A percentile compares a stretch with the other conserved stretches of the same genome.
Evolutionary conservation across 2,797 vertebrate genomes (phyloP).

Genomic region (Molossus alvarezi): DNA sequence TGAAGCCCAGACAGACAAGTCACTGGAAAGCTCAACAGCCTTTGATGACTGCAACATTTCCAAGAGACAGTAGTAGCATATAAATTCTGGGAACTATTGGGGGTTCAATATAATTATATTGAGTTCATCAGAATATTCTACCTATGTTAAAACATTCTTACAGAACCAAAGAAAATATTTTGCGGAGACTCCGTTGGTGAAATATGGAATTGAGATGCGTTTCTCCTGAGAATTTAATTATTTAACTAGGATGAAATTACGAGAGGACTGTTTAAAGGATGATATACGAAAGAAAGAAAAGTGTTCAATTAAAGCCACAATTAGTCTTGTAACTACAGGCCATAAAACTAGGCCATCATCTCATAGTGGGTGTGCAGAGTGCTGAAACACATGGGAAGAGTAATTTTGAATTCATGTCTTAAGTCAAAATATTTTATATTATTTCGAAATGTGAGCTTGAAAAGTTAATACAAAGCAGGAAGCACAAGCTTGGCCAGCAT

Average conservation of each 20-base stretch:
- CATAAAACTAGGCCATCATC: conserved; percentile 24
- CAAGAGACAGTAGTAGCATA: conserved; percentile 32
- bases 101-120: conserved; percentile 49
- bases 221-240: conserved; percentile 82
- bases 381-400: background rate
- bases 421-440: conserved; percentile 39
- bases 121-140: conserved; percentile 38
- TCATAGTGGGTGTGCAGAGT: background rate
- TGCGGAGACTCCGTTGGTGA: conserved; percentile 71
- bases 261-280: conserved; percentile 45
- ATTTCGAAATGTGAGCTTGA: conserved; percentile 39
- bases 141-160: conserved; percentile 71
- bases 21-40: background rate
- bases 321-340: conserved; percentile 36
- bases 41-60: background rate
- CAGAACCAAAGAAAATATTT: conserved; percentile 78
- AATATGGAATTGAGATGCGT: conserved; percentile 66
- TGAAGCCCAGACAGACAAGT: conserved; percentile 21
- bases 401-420: background rate
- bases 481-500: background rate
- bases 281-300: conserved; percentile 47
- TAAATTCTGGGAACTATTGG: conserved; percentile 65
- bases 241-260: conserved; percentile 81
- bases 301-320: conserved; percentile 54
- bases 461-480: background rate